Conservation (phyloP, 2,797 vertebrate genomes). For the Eospalax fontanierii region DNA sequence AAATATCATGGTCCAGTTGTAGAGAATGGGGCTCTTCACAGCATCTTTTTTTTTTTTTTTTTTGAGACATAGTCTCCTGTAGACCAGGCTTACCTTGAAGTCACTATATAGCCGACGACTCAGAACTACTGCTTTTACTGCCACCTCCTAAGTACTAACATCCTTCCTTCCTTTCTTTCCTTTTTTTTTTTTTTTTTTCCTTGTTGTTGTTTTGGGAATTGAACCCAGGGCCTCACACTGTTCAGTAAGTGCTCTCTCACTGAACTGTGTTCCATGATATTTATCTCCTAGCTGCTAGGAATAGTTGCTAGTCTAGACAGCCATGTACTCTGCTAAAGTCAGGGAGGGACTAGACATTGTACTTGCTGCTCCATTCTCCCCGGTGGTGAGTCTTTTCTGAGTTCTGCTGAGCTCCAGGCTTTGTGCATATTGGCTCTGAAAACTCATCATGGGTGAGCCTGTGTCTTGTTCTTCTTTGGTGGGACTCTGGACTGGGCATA, state of each 20-base stretch:
- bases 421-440: slow-evolving; percentile 7
- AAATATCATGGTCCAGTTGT: not conserved
- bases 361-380: not conserved
- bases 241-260: not conserved
- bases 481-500: not conserved
- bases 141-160: not conserved
- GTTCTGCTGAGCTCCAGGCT: not conserved
- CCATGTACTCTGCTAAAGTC: not conserved
- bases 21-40: not conserved
- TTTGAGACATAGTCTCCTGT: no score
- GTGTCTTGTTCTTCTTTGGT: not conserved
- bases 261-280: not conserved
- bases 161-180: no score
- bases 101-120: not conserved
- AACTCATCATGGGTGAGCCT: not conserved
- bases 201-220: not conserved
- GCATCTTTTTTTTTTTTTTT: no score
- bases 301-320: not conserved
- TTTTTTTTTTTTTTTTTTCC: not conserved
- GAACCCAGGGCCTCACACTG: not conserved
- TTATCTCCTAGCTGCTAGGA: not conserved
- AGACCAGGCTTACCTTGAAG: not conserved
- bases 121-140: not conserved
- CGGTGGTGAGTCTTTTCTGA: not conserved
- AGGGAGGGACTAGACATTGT: not conserved